Base-by-base conservation (phyloP, 2,113 vertebrate genomes). In the Abramis brama region DNA sequence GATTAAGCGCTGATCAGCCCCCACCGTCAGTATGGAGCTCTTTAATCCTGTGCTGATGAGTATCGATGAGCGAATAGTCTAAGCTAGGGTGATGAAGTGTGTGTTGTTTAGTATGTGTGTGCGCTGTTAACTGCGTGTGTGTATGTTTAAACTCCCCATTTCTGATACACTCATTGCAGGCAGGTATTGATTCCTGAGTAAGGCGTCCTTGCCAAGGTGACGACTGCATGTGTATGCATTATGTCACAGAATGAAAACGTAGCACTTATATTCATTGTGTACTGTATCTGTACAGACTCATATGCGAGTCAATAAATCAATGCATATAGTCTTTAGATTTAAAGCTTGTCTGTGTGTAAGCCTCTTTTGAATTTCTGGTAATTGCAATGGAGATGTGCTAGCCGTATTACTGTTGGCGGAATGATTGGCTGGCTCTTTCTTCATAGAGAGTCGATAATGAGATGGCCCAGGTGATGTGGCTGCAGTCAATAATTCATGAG, bases 401-500 rank as follows among this genome's bases (percentile, higher is more conserved):
- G 82, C 62, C 57, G 4, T 47, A 83, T 17, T 80, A 77, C 79
- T 87, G 87, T 71, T 68, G 79, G 75, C 77, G 15, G 59, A 47
- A 64, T 88, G 89, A 85, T 83, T 86, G 89, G 85, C 74, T 85
- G 50, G 59, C 78, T 84, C n/a, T 74, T 64, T 60, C 55, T 79
- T 62, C 30, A 15, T 50, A 12, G 86, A 23, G 30, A 74, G 68
- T 74, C 17, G 33, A 85, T 87, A 87, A 86, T 87, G 85, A 89
- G 88, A 87, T 43, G 76, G 83, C 45, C 60, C 71, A 78, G 78
- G 82, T 82, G 73, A 89, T 87, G 39, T 19, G 23, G 43, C 62
- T 15, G 33, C n/a, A 27, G 75, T 90, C 81, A 84, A 89, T 89
- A 86, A 87, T 87, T 86, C 84, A 90, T 73, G 83, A 89, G 64